Conservation (phyloP, 1,140 invertebrate genomes). For the Wiebesia pumilae region DNA sequence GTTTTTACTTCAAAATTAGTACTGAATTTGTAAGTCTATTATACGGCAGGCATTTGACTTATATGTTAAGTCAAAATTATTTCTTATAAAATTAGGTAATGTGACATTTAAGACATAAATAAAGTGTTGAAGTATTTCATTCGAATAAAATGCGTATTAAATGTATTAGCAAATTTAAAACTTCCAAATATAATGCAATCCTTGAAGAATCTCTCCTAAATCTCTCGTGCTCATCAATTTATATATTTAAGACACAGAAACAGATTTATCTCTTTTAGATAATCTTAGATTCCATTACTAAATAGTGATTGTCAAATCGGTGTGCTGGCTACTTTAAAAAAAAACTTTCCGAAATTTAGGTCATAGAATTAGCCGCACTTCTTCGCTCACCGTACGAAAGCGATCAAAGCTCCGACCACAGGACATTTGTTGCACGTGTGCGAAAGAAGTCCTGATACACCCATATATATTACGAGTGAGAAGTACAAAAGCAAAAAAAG, state of each 20-base stretch:
- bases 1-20: too few relatives aligned
- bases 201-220: not conserved
- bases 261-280: not conserved
- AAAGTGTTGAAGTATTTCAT: too few relatives aligned
- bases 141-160: too few relatives aligned
- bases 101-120: too few relatives aligned
- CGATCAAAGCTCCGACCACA: not conserved
- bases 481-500: not conserved
- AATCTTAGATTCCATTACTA: not conserved
- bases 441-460: too few relatives aligned
- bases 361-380: not conserved
- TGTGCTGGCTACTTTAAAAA: not conserved
- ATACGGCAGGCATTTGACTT: too few relatives aligned
- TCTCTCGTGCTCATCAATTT: not conserved
- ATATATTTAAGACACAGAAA: not conserved
- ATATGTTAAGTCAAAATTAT: too few relatives aligned
- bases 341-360: slow-evolving; percentile 13
- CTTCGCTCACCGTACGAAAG: not conserved
- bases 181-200: not conserved
- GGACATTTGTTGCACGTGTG: not conserved
- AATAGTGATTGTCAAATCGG: not conserved
- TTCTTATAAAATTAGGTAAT: too few relatives aligned
- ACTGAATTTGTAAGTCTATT: too few relatives aligned
- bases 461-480: not conserved
- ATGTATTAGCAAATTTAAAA: too few relatives aligned